Evolutionary conservation across 2,888 invertebrate genomes (phyloP).

Genomic region (Hypomecis atomaria): DNA sequence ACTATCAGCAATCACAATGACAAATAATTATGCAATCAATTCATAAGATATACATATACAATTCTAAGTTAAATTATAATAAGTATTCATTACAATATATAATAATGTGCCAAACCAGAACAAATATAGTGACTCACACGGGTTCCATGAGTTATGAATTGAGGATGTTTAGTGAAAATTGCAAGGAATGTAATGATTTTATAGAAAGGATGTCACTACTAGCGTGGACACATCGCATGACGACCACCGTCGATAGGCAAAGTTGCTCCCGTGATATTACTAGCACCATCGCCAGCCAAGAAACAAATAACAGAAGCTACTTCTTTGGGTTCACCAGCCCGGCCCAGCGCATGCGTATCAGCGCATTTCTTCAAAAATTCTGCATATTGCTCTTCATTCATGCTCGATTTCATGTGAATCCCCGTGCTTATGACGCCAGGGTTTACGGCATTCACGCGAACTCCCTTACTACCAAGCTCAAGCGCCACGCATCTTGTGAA

Average conservation of each 20-base stretch:
- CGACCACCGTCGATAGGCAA: conserved; percentile 95
- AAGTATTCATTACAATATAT: too few species aligned
- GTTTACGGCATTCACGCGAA: conserved; percentile 95
- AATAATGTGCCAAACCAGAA: too few species aligned
- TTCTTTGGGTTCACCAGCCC: conserved; percentile 92
- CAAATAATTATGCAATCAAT: too few species aligned
- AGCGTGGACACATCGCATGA: conserved; percentile 94
- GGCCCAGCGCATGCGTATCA: conserved; percentile 94
- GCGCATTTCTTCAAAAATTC: conserved; percentile 92
- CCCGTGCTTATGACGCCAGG: conserved; percentile 97
- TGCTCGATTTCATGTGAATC: conserved; percentile 91
- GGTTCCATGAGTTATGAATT: too few species aligned
- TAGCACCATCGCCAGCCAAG: conserved; percentile 92
- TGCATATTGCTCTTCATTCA: conserved; percentile 91
- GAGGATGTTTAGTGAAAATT: neutral
- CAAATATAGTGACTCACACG: too few species aligned
- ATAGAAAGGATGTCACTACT: conserved; percentile 49
- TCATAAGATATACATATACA: too few species aligned
- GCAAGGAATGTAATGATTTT: neutral
- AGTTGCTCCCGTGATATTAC: conserved; percentile 93
- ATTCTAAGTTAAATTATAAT: too few species aligned
- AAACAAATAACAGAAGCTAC: conserved; percentile 95
- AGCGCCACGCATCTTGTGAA: conserved; percentile 95
- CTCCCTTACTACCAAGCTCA: conserved; percentile 90
- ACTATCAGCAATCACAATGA: too few species aligned